Evolutionary conservation across 1,140 invertebrate species (phyloP), one percentile per base, ranked within the genome.

Genomic region (Reticulitermes speratus): DNA sequence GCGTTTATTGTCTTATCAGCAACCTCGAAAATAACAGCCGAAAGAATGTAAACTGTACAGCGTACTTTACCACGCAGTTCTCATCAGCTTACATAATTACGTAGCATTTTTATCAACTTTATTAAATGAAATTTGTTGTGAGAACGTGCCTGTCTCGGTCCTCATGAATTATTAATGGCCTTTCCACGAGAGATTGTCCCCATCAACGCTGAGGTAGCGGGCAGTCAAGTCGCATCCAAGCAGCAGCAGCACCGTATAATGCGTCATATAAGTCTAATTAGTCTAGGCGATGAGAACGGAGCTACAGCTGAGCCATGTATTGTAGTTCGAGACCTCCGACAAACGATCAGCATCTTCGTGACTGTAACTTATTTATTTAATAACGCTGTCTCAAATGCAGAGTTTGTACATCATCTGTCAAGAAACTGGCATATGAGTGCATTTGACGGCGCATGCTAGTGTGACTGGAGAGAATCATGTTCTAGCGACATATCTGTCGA

Each of bases 231-330:
- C 59, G 59, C 59, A 65, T 23, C 59, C 59, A 65, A 19, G 59
- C 59, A 59, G 59, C 59, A 65, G 45, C 14, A 48, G 45, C 45
- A 48, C 45, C 45, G 45, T 65, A 65, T 65, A 65, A 65, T 65
- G 59, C 59, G 59, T 65, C 59, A 65, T 65, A 65, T 65, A 65
- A 65, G 59, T 65, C 59, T 65, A 65, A 65, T 65, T 65, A 65
- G 59, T 65, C 59, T 23, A 65, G 59, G 59, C 59, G 59, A 65
- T 65, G 59, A 65, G 59, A 65, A 65, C 21, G 21, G 6, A 23
- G 59, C 59, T 65, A 65, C 59, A 65, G 59, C 59, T 65, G 25
- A 25, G 59, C 59, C 59, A 19, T 65, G 59, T 65, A 65, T 65
- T 65, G 59, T 65, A 65, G 16, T 65, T 65, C 59, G 59, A 65